Conservation (phyloP, 2,113 vertebrate genomes). For the Myrmecobius fasciatus region DNA sequence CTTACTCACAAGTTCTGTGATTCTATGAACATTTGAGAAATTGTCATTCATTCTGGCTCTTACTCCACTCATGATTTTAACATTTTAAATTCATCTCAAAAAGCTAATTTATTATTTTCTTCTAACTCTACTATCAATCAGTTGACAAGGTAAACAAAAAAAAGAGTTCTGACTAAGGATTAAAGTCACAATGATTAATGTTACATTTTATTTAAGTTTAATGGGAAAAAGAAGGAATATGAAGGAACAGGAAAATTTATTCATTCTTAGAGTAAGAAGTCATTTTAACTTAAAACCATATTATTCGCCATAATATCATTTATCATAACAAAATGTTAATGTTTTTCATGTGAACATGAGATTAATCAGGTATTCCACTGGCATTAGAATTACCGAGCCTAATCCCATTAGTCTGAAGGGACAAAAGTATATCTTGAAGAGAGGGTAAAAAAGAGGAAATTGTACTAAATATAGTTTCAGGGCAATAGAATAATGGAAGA, state of each 20-base stretch:
- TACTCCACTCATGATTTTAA: slow-evolving; percentile 33
- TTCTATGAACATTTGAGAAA: background rate
- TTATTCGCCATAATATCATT: background rate
- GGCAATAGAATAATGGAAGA: too few species aligned
- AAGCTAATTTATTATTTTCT: slow-evolving; percentile 33
- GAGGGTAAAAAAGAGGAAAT: background rate
- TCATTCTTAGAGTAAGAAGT: slow-evolving; percentile 17
- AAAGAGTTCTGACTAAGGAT: slow-evolving; percentile 58
- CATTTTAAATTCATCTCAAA: slow-evolving; percentile 44
- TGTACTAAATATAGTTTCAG: background rate
- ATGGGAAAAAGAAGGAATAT: slow-evolving; percentile 59
- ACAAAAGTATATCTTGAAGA: background rate
- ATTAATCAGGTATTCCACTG: background rate
- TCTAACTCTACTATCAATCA: slow-evolving; percentile 53
- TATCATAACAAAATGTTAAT: background rate
- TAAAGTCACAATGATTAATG: slow-evolving; percentile 69
- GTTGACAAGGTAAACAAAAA: slow-evolving; percentile 31
- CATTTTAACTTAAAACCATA: background rate
- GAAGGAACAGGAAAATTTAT: slow-evolving; percentile 14
- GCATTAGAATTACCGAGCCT: background rate
- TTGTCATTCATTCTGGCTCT: slow-evolving; percentile 2
- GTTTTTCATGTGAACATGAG: background rate
- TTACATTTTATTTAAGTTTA: slow-evolving; percentile 45
- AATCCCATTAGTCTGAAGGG: background rate
- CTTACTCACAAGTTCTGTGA: background rate